These are phyloP conservation scores for Donacobius atricapilla DNA, from an alignment of 2,113 vertebrate genomes.

Conservation along the genomic window DNA sequence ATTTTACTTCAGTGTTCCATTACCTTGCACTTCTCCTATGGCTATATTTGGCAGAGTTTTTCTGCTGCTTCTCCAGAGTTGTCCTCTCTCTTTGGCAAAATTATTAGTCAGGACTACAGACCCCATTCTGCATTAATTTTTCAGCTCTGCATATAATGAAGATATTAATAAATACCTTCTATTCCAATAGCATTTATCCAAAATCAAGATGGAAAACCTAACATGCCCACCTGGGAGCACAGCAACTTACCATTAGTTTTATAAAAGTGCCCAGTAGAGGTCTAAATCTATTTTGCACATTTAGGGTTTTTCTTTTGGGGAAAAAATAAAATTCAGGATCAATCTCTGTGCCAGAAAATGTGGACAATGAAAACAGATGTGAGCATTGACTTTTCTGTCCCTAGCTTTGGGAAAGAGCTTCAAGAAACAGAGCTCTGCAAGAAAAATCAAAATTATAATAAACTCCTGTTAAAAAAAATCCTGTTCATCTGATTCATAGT, in stretches of 20 bases:
- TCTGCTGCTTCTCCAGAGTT: not conserved
- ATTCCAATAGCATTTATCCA: not conserved
- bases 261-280: not conserved
- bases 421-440: not conserved
- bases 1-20: not conserved
- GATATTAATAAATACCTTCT: not conserved
- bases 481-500: not conserved
- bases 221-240: not conserved
- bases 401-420: not conserved
- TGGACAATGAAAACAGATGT: not conserved
- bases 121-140: not conserved
- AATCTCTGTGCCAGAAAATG: not conserved
- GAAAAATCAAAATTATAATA: not conserved
- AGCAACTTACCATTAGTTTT: not conserved
- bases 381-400: not conserved
- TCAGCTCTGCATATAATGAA: not conserved
- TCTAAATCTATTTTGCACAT: not conserved
- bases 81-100: not conserved
- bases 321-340: not conserved
- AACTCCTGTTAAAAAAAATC: not conserved
- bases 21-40: not conserved
- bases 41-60: not conserved
- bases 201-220: not conserved
- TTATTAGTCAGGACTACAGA: not conserved
- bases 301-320: not conserved